Evolutionary conservation across 2,888 invertebrate genomes (phyloP), one percentile per base, ranked within the genome.

Genomic region (Caenorhabditis sp.): DNA sequence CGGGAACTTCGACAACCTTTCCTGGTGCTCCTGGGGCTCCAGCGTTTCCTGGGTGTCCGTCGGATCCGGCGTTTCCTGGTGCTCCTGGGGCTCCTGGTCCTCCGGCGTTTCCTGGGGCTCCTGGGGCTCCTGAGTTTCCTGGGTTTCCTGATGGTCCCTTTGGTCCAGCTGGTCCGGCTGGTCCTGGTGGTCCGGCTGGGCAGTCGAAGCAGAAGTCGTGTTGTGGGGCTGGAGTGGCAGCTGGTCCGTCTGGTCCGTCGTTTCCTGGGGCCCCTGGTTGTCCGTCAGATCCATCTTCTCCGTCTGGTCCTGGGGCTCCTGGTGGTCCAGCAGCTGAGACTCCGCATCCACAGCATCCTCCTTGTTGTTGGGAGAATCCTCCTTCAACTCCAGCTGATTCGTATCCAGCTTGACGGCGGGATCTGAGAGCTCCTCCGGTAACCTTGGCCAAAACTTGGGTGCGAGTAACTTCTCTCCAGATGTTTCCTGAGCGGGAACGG

Each of bases 401-500:
- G 75, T 82, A 82, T 60, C 82, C 82, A 63, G 82, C 82, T 71
- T 82, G 81, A 76, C 82, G 79, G 63, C 77, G 77, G 58, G 74
- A 73, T 57, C 81, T 58, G 49, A 77, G 63, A 19, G 74, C 75
- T 66, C 76, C 77, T 43, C 82, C 82, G 37, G 70, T 69, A 17
- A 81, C 79, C 72, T 78, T 78, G n/a, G 82, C 78, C 59, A 82
- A 63, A 54, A 81, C 77, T 71, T 81, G 81, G 3, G 82, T 81
- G 54, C 81, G 75, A 62, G 81, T 77, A 24, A 83, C 79, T 68
- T 83, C 83, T 64, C 73, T 75, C 83, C 81, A 82, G 72, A 83
- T 77, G 74, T 79, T 81, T 59, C 71, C 70, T 23, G 81, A 81
- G 31, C 83, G 76, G 63, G 83, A 79, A 68, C 81, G 77, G 72